Percentiles rank a stretch among this genome's conserved stretches.
These are phyloP conservation scores for Erythrolamprus reginae DNA, from an alignment of 2,113 vertebrate genomes.

Conservation along the genomic window DNA sequence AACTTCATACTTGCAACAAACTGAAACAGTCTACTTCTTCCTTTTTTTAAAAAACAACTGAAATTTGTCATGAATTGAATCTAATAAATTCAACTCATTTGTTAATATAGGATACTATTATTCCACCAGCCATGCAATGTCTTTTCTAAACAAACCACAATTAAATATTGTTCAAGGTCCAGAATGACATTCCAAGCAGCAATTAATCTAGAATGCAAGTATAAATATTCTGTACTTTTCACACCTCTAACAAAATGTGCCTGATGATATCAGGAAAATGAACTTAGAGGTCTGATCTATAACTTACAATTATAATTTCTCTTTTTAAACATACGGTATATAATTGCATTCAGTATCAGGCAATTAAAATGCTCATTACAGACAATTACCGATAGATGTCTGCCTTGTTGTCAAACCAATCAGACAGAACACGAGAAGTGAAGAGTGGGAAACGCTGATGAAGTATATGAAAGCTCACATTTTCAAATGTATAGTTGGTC, in stretches of 20 bases:
- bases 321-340: not conserved
- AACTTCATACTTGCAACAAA: not conserved
- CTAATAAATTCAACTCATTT: not conserved
- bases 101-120: not conserved
- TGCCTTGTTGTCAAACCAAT: constrained; percentile 95
- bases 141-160: not conserved
- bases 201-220: not conserved
- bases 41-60: not conserved
- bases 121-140: not conserved
- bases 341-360: not conserved
- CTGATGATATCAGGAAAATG: not conserved
- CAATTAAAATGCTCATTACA: constrained; percentile 28
- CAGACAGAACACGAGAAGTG: constrained; percentile 86
- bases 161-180: not conserved
- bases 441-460: constrained; percentile 94
- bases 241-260: not conserved
- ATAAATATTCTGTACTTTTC: not conserved
- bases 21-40: not conserved
- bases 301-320: not conserved
- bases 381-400: constrained; percentile 86
- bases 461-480: constrained; percentile 93
- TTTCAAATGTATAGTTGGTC: constrained; percentile 95
- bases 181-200: not conserved
- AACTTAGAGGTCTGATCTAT: not conserved
- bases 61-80: not conserved